Evolutionary conservation across 1,140 invertebrate genomes (phyloP).

Genomic region (Drosophila erecta): DNA sequence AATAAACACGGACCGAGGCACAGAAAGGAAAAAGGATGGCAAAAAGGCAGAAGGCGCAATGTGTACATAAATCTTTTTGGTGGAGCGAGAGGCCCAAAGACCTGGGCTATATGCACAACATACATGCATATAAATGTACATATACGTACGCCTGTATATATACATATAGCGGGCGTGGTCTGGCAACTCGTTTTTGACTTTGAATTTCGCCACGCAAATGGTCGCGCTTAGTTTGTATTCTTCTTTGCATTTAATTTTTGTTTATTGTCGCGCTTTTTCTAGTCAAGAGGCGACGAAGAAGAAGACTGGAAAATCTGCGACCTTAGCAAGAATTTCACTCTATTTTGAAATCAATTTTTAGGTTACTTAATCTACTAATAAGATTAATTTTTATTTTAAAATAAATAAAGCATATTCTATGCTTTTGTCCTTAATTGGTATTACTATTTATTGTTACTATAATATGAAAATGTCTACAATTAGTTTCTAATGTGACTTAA

Average conservation of each 20-base stretch:
- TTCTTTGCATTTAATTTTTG: constrained; percentile 54
- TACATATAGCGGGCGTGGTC: constrained; percentile 51
- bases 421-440: no score
- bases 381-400: background rate
- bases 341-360: constrained; percentile 11
- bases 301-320: constrained; percentile 29
- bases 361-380: background rate
- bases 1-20: constrained; percentile 66
- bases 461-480: no score
- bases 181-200: constrained; percentile 62
- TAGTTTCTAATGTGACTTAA: no score
- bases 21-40: constrained; percentile 54
- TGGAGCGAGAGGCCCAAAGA: constrained; percentile 14
- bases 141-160: constrained; percentile 5
- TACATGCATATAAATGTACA: constrained; percentile 2
- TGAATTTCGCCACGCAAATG: constrained; percentile 79
- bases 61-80: constrained; percentile 57
- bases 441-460: no score
- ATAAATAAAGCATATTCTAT: background rate
- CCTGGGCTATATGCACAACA: constrained; percentile 15
- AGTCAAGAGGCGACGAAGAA: constrained; percentile 14
- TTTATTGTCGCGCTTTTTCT: constrained; percentile 62
- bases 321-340: constrained; percentile 67
- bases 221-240: constrained; percentile 62
- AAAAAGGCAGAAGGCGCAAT: constrained; percentile 53